Base-by-base conservation (phyloP, 2,888 invertebrate genomes). In the Oligia latruncula region DNA sequence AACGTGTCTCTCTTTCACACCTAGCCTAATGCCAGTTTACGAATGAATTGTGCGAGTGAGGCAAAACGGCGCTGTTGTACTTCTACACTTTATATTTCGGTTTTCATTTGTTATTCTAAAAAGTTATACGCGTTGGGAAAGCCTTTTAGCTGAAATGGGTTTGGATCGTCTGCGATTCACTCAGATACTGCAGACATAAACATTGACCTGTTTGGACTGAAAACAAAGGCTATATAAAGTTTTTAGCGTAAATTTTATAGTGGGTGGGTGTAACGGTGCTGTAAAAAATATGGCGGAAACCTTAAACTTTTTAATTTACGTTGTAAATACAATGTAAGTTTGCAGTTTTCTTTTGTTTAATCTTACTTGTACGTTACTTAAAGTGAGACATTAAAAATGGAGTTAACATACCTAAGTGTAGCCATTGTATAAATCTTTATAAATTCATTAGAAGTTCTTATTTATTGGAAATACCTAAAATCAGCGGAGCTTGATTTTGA, bases 121-220 rank as follows among this genome's bases (percentile, higher is more conserved):
- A 92, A 90, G 88, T 87, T 86, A 87, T 81, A 87, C 72, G 81
- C 77, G 74, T 79, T 78, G 81, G 80, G 71, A 80, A 88, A 91
- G 89, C 91, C 92, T 93, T 92, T 93, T 90, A 93, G 88, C 85
- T 88, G 74, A 91, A 92, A 92, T 92, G 91, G 91, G 86, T 87
- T 91, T 78, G 85, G 88, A 90, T 88, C 87, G 88, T 80, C 86
- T 89, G 88, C 83, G 72, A 87, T 90, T 92, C 90, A 89, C 88
- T 88, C 87, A 71, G 87, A 86, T 87, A 89, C 84, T 81, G 87
- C 88, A 91, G 89, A 92, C 72, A 85, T 79, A 90, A 91, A 91
- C 86, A 90, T 83, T 89, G 90, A 90, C 89, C 90, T 87, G 77
- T 89, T 90, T 91, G 80, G 85, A 84, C 87, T 87, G 79, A 85